Evolutionary conservation across 2,888 invertebrate genomes (phyloP).

Genomic region (Rhamphomyia laevipes): DNA sequence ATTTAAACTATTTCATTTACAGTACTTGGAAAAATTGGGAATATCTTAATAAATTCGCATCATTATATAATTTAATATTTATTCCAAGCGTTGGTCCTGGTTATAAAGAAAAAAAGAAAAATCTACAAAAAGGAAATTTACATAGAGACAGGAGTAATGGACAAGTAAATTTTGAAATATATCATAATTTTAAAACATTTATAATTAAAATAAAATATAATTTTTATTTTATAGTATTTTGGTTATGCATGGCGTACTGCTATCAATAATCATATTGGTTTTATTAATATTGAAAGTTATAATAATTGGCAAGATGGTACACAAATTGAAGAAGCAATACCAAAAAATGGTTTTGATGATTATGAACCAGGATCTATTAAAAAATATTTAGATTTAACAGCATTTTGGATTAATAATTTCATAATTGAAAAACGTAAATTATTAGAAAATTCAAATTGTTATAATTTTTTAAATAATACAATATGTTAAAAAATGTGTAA

Average conservation of each 20-base stretch:
- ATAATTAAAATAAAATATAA: neutral
- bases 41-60: slow-evolving; percentile 43
- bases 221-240: slow-evolving; percentile 40
- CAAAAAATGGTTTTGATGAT: slow-evolving; percentile 37
- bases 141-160: slow-evolving; percentile 36
- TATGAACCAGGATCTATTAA: slow-evolving; percentile 48
- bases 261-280: slow-evolving; percentile 41
- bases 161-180: slow-evolving; percentile 23
- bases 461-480: slow-evolving; percentile 36
- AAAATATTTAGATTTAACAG: slow-evolving; percentile 52
- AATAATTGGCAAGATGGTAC: slow-evolving; percentile 69
- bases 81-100: slow-evolving; percentile 60
- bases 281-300: slow-evolving; percentile 56
- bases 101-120: slow-evolving; percentile 51
- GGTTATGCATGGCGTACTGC: slow-evolving; percentile 50
- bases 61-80: slow-evolving; percentile 47
- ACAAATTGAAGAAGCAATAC: slow-evolving; percentile 53
- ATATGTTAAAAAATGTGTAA: slow-evolving; percentile 27
- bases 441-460: slow-evolving; percentile 25
- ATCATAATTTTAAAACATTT: slow-evolving; percentile 1
- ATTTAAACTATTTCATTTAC: no score
- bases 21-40: slow-evolving; percentile 51
- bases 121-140: slow-evolving; percentile 32
- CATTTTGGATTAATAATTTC: slow-evolving; percentile 47
- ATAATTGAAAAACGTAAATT: slow-evolving; percentile 32